These are phyloP conservation scores for Callaeas wilsoni DNA, from an alignment of 2,113 vertebrate species.

Conservation along the genomic window DNA sequence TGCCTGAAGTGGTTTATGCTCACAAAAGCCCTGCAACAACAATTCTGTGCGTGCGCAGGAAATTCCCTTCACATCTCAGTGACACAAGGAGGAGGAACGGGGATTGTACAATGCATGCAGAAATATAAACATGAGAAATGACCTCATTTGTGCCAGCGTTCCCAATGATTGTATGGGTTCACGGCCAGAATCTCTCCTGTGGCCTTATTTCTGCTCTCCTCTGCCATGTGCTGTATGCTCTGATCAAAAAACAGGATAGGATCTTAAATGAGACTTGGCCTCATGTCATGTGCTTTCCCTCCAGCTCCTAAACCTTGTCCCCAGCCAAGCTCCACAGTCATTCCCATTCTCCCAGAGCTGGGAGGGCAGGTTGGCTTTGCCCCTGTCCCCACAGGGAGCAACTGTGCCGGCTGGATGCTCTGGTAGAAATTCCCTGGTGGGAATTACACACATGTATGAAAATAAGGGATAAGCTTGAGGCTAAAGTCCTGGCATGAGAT, in stretches of 20 bases:
- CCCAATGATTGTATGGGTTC: background rate
- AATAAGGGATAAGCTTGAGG: slow-evolving; percentile 1
- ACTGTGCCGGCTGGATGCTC: background rate
- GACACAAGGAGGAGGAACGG: background rate
- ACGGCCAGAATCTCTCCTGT: background rate
- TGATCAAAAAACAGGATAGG: background rate
- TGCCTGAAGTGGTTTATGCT: background rate
- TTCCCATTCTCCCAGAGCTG: background rate
- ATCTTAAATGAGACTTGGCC: background rate
- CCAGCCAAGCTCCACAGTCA: background rate
- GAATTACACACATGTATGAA: background rate
- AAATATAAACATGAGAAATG: slow-evolving; percentile 31
- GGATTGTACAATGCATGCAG: background rate
- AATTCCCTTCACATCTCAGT: slow-evolving; percentile 25
- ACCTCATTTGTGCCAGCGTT: background rate
- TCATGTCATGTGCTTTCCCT: background rate
- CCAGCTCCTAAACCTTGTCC: background rate
- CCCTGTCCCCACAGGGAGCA: background rate
- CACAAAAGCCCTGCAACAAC: slow-evolving; percentile 22
- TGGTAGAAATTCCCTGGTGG: background rate
- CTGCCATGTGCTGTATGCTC: background rate
- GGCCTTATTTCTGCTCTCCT: background rate
- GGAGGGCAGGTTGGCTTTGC: background rate
- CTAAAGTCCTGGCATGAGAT: background rate
- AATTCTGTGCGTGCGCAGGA: background rate